Base-by-base conservation (phyloP, 2,888 invertebrate genomes). In the Hyppa rectilinea region DNA sequence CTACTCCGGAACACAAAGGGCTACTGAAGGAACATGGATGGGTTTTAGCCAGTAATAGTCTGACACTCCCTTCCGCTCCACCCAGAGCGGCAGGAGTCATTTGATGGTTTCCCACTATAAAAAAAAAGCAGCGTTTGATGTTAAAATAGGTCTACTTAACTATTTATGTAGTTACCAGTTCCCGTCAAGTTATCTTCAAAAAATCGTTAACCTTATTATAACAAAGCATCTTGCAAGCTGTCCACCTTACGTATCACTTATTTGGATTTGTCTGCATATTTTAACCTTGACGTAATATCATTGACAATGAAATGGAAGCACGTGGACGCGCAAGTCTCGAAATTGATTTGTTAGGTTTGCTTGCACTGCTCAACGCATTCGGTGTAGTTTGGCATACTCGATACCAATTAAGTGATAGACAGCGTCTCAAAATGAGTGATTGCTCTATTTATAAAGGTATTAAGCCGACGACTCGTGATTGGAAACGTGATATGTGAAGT, bases 401-500 rank as follows among this genome's bases (percentile, higher is more conserved):
- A 36, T 23, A 40, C 29, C 38, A 67, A 63, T 55, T 31, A 49
- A 52, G 58, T 60, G 34, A 36, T 63, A 63, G 50, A 65, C 50
- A 66, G 62, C 59, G 45, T 59, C 76, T 52, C 34, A 31, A 81
- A 79, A 79, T 72, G 55, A 72, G 34, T 49, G 40, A 43, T 45
- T 70, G 62, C 9, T 26, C 53, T 77, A 65, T 81, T 53, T 81
- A 59, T 61, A 67, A 49, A 70, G 10, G 20, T 36, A 43, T 6
- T 14, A 50, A 47, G 31, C 38, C 50, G 53, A 59, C 58, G 63
- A n/a, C n/a, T n/a, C 67, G 75, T 85, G 85, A 58, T 56, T 43
- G 47, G 47, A 73, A 77, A 84, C 80, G 82, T 85, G 84, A 80
- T 72, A 56, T 36, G 61, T 45, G 40, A 50, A 82, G 72, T 71